phyloP scores from a whole-genome alignment of 2,113 vertebrate species.

The Nycticebus coucang region DNA sequence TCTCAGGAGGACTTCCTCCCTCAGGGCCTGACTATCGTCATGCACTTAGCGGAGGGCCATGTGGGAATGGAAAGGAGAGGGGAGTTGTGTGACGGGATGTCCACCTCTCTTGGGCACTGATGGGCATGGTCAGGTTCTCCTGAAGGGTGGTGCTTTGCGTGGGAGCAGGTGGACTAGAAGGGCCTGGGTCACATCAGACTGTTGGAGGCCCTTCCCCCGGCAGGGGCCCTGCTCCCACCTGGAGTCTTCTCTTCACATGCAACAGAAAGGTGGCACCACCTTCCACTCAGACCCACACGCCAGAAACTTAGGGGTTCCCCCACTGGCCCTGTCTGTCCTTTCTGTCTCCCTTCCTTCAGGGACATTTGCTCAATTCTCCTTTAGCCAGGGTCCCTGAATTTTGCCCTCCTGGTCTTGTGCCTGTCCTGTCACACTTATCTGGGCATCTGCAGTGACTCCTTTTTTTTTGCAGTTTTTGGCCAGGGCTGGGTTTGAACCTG shows the following conservation, averaged over 20 bases:
- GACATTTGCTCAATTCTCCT: not conserved
- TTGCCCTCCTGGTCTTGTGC: accelerated
- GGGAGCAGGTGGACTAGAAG: not conserved
- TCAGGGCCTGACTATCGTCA: not conserved
- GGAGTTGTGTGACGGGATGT: not conserved
- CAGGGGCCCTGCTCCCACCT: not conserved
- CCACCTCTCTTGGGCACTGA: not conserved
- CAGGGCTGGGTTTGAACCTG: too few relatives aligned
- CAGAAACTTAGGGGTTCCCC: not conserved
- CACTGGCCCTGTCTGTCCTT: not conserved
- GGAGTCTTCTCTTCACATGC: not conserved
- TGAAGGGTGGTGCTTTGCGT: not conserved
- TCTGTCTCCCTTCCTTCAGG: accelerated
- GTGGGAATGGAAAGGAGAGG: not conserved
- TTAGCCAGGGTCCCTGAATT: accelerated
- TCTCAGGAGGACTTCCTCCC: not conserved
- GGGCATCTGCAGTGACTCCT: not conserved
- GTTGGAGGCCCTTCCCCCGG: not conserved
- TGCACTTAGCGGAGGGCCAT: not conserved
- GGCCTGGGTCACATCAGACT: not conserved
- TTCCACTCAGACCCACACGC: not conserved
- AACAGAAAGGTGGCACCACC: not conserved
- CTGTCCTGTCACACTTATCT: not conserved
- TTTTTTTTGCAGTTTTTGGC: too few relatives aligned
- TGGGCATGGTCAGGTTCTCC: not conserved